A percentile compares a stretch with the other conserved stretches of the same genome.
phyloP scores from a whole-genome alignment of 2,113 vertebrate species.

The Scolopax mira region DNA sequence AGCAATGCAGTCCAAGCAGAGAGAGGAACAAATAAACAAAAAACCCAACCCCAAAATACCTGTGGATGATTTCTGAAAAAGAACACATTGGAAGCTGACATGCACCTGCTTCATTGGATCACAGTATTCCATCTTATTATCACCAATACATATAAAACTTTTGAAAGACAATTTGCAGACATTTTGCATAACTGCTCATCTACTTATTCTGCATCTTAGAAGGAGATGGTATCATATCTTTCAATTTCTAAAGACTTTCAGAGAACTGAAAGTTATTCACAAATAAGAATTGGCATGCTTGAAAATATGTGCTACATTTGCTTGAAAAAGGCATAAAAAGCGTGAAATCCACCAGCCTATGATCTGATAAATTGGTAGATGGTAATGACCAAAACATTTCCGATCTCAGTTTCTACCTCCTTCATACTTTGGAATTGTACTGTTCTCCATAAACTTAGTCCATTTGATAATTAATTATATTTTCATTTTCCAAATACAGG shows the following conservation, averaged over 20 bases:
- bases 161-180: neutral
- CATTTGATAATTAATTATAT: neutral
- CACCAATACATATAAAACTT: neutral
- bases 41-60: rapidly evolving
- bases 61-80: neutral
- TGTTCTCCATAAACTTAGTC: neutral
- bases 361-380: neutral
- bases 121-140: neutral
- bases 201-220: neutral
- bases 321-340: neutral
- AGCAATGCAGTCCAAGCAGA: neutral
- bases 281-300: neutral
- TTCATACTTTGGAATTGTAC: neutral
- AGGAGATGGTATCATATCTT: neutral
- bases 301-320: neutral
- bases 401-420: neutral
- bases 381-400: neutral
- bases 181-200: neutral
- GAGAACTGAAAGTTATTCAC: neutral
- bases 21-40: neutral
- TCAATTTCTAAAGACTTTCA: neutral
- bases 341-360: neutral
- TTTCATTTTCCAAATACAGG: neutral
- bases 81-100: neutral
- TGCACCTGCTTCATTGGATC: neutral